phyloP scores from a whole-genome alignment of 2,797 vertebrate species.

The Anabas testudineus region DNA sequence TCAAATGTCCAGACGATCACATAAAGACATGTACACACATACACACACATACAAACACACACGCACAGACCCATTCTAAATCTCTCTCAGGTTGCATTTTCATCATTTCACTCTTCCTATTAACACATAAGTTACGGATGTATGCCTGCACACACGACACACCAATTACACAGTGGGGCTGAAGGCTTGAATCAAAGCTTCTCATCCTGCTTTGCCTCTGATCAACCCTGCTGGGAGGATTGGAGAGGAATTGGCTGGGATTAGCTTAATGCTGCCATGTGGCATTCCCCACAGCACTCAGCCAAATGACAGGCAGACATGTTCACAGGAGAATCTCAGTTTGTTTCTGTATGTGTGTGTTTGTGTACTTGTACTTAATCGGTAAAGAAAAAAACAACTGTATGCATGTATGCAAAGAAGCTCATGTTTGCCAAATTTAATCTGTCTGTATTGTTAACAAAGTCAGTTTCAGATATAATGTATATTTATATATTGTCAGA shows the following conservation, averaged over 20 bases:
- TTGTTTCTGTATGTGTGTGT: conserved; percentile 1
- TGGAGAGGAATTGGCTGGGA: conserved; percentile 59
- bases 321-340: conserved; percentile 15
- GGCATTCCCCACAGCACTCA: conserved; percentile 46
- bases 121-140: neutral
- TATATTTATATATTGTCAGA: no score
- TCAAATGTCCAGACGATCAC: no score
- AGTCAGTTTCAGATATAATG: no score
- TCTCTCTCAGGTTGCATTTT: neutral
- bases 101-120: conserved; percentile 2
- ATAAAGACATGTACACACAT: no score
- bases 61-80: no score
- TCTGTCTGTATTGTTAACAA: no score
- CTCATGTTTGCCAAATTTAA: neutral
- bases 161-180: conserved; percentile 18
- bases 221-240: conserved; percentile 63
- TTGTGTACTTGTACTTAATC: neutral
- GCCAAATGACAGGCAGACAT: conserved; percentile 52
- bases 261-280: conserved; percentile 58
- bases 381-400: neutral
- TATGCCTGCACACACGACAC: conserved; percentile 5
- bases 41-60: no score
- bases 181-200: conserved; percentile 62
- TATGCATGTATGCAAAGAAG: neutral
- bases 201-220: conserved; percentile 65